Evolutionary conservation across 1,140 invertebrate species (phyloP).

Genomic region (Heliconius hermathena): DNA sequence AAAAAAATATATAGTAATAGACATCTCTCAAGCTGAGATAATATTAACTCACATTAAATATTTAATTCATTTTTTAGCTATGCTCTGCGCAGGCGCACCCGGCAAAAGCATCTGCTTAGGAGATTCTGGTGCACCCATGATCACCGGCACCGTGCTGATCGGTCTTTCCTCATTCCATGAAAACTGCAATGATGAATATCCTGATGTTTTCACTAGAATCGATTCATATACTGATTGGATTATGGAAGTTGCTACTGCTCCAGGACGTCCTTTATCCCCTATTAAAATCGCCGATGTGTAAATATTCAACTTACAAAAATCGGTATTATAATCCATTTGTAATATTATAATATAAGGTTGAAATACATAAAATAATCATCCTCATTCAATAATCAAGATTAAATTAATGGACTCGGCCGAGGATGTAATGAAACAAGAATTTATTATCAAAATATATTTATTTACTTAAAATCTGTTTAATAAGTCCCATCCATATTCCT

Average conservation of each 20-base stretch:
- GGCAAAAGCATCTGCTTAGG: slow-evolving; percentile 52
- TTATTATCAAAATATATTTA: slow-evolving; percentile 37
- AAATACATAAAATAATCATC: not conserved
- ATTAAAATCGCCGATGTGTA: slow-evolving; percentile 9
- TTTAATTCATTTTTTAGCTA: slow-evolving; percentile 46
- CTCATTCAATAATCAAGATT: too few relatives aligned
- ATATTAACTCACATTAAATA: slow-evolving; percentile 1
- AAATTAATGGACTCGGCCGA: not conserved
- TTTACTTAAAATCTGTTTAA: slow-evolving; percentile 38
- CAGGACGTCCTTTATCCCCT: slow-evolving; percentile 6
- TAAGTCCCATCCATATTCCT: not conserved
- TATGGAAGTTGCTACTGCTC: slow-evolving; percentile 36
- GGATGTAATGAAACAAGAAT: slow-evolving; percentile 34
- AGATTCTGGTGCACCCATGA: slow-evolving; percentile 62
- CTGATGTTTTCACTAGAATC: slow-evolving; percentile 60
- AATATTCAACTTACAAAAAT: not conserved
- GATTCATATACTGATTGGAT: slow-evolving; percentile 62
- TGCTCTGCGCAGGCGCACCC: slow-evolving; percentile 50
- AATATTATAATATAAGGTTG: not conserved
- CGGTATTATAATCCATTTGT: not conserved
- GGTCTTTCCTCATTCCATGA: slow-evolving; percentile 54
- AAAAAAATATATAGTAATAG: too few relatives aligned
- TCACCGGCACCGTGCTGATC: slow-evolving; percentile 47
- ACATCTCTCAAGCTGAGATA: not conserved
- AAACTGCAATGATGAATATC: slow-evolving; percentile 46